Conservation (phyloP, 1,140 invertebrate genomes). For the Drosophila trapezifrons region DNA sequence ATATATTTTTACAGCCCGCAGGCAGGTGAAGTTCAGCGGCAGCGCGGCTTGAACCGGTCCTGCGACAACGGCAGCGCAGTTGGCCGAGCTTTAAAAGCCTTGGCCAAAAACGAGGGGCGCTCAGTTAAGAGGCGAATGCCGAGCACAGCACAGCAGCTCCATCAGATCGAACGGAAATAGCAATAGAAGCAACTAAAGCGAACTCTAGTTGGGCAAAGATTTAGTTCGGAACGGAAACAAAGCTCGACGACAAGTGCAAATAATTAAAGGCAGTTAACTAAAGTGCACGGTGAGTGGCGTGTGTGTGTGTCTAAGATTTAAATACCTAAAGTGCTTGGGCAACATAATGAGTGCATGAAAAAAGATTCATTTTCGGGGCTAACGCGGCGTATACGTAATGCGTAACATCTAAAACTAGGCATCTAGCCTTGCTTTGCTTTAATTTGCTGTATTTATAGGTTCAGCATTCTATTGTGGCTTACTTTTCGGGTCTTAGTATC, state of each 20-base stretch:
- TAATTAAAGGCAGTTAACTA: constrained; percentile 71
- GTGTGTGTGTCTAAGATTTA: constrained; percentile 28
- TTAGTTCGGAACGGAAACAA: constrained; percentile 56
- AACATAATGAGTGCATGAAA: constrained; percentile 45
- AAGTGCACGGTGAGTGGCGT: constrained; percentile 72
- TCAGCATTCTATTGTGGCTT: constrained; percentile 29
- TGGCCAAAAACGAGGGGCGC: constrained; percentile 53
- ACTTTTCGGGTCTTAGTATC: constrained; percentile 33
- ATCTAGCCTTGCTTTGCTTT: constrained; percentile 33
- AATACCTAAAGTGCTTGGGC: constrained; percentile 55
- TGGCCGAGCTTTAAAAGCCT: constrained; percentile 68
- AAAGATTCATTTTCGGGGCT: constrained; percentile 10
- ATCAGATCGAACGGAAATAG: not conserved
- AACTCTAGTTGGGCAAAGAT: constrained; percentile 32
- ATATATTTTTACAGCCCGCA: constrained; percentile 18
- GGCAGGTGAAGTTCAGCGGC: constrained; percentile 15
- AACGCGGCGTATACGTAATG: constrained; percentile 52
- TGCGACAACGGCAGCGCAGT: constrained; percentile 34
- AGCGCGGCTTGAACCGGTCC: constrained; percentile 68
- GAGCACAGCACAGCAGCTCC: constrained; percentile 44
- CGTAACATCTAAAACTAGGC: constrained; percentile 12
- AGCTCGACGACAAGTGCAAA: constrained; percentile 63
- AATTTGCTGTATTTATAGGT: constrained; percentile 1
- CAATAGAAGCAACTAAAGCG: constrained; percentile 6
- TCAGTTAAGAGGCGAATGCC: constrained; percentile 62